Conservation (phyloP, 1,140 invertebrate species). For the Acyrthosiphon pisum region DNA sequence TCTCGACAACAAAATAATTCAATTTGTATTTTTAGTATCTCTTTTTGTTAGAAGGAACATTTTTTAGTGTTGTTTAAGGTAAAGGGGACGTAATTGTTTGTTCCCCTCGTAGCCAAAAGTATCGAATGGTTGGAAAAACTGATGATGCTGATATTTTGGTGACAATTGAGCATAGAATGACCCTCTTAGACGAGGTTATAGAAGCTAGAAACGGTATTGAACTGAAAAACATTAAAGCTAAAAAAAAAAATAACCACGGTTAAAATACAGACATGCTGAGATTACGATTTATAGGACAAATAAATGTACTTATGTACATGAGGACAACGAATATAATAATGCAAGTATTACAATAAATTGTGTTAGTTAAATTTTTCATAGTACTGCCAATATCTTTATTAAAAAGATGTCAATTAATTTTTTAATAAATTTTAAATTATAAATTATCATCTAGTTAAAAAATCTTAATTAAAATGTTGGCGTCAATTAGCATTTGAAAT, state of each 20-base stretch:
- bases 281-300: not conserved
- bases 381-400: not conserved
- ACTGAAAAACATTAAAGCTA: not conserved
- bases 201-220: not conserved
- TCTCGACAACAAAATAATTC: not conserved
- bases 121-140: not conserved
- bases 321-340: not conserved
- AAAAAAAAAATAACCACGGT: not conserved
- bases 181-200: not conserved
- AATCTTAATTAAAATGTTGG: too few relatives aligned
- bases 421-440: too few relatives aligned
- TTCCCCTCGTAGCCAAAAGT: not conserved
- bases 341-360: not conserved
- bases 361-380: not conserved
- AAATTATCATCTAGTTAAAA: too few relatives aligned
- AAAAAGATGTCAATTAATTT: too few relatives aligned
- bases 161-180: not conserved
- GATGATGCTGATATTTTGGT: conserved; percentile 5
- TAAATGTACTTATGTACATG: not conserved
- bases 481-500: not conserved
- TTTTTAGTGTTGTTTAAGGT: not conserved
- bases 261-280: not conserved
- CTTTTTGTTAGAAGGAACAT: not conserved
- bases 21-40: not conserved
- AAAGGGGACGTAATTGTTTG: not conserved